Evolutionary conservation across 2,888 invertebrate species (phyloP).

Genomic region (Fragum sueziense): DNA sequence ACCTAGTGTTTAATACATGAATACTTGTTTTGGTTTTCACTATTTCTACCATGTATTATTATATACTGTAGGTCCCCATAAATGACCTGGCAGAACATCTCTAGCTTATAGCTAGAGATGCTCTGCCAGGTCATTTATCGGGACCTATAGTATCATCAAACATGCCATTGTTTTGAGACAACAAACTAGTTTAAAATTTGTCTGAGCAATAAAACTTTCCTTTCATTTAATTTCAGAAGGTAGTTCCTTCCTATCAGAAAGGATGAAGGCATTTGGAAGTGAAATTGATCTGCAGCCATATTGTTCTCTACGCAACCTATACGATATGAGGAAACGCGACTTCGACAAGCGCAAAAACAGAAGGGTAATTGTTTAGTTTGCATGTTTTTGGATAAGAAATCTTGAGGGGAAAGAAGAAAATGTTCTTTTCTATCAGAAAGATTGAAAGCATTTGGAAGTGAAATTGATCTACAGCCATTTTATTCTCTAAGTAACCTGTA

Average conservation of each 20-base stretch:
- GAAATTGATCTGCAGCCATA: slow-evolving; percentile 65
- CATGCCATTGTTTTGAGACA: too few relatives aligned
- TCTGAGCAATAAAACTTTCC: too few relatives aligned
- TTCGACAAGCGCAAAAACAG: slow-evolving; percentile 64
- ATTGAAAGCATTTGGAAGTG: slow-evolving; percentile 67
- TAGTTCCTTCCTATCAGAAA: slow-evolving; percentile 64
- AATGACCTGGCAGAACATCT: too few relatives aligned
- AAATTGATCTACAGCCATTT: slow-evolving; percentile 64
- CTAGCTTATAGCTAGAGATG: too few relatives aligned
- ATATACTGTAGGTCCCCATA: too few relatives aligned
- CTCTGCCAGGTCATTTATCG: too few relatives aligned
- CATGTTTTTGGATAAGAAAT: not conserved
- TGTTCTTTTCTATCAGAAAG: slow-evolving; percentile 62
- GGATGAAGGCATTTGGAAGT: slow-evolving; percentile 67
- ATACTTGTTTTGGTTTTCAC: too few relatives aligned
- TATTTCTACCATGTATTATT: too few relatives aligned
- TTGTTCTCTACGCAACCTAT: slow-evolving; percentile 64
- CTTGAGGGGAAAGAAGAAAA: not conserved
- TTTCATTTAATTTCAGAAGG: slow-evolving; percentile 63
- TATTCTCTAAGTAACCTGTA: slow-evolving; percentile 65
- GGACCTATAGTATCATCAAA: too few relatives aligned
- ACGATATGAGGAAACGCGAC: slow-evolving; percentile 58
- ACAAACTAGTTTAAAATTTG: too few relatives aligned
- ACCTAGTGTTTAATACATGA: too few relatives aligned
- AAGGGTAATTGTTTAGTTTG: slow-evolving; percentile 56